These are phyloP conservation scores for Ormyrus pomaceus DNA, from an alignment of 2,888 invertebrate species.

Conservation along the genomic window DNA sequence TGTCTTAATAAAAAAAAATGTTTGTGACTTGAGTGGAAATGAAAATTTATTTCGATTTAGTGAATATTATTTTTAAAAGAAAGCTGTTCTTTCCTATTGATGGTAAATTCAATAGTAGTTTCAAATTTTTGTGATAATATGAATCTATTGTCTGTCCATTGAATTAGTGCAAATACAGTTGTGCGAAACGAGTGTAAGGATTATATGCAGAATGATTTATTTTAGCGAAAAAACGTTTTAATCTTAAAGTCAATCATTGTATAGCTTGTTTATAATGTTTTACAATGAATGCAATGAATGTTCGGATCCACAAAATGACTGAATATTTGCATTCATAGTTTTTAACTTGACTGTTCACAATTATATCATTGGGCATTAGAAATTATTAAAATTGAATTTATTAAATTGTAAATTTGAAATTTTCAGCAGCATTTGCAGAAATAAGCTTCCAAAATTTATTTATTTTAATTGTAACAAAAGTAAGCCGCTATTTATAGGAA, in stretches of 20 bases:
- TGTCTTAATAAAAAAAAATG: not conserved
- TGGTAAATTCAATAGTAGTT: constrained; percentile 18
- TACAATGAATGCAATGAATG: constrained; percentile 45
- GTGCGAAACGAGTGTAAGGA: not conserved
- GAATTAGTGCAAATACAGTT: constrained; percentile 31
- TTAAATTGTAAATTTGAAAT: constrained; percentile 14
- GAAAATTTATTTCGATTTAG: not conserved
- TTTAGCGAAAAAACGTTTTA: constrained; percentile 28
- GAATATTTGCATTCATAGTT: constrained; percentile 44
- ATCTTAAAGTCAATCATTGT: constrained; percentile 41
- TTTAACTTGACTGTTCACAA: constrained; percentile 11
- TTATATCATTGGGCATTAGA: constrained; percentile 26
- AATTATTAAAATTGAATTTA: constrained; percentile 18
- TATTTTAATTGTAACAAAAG: not conserved
- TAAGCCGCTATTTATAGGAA: constrained; percentile 16
- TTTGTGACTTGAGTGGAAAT: too few relatives aligned
- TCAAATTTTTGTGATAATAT: constrained; percentile 46
- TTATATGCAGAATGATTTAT: constrained; percentile 32
- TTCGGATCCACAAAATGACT: constrained; percentile 37
- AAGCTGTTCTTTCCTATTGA: constrained; percentile 25
- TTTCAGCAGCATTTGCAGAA: not conserved
- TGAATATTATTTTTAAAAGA: constrained; percentile 3
- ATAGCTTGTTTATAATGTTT: constrained; percentile 18
- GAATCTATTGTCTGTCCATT: constrained; percentile 48
- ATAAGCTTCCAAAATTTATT: not conserved